A percentile compares a stretch with the other conserved stretches of the same genome.
These are phyloP conservation scores for Hippopotamyrus pictus DNA, from an alignment of 2,797 vertebrate species.

Conservation along the genomic window DNA sequence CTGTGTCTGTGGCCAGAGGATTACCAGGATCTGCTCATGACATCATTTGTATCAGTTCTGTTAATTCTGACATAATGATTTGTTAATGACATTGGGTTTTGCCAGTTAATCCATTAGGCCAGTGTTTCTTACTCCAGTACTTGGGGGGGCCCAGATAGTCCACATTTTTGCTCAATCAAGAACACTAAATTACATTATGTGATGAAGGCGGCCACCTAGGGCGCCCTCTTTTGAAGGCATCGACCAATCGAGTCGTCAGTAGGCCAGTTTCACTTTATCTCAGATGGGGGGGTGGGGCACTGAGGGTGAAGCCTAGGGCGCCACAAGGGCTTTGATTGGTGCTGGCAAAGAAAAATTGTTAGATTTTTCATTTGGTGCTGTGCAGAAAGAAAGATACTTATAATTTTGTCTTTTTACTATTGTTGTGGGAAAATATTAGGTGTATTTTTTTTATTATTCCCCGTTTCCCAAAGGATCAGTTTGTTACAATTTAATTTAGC, in stretches of 20 bases:
- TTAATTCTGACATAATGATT: background rate
- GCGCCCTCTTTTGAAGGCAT: background rate
- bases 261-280: background rate
- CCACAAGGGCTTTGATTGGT: background rate
- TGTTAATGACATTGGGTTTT: background rate
- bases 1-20: background rate
- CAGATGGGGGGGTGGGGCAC: background rate
- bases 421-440: background rate
- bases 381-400: background rate
- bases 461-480: background rate
- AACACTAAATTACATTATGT: background rate
- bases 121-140: background rate
- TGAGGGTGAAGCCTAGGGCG: background rate
- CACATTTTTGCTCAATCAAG: background rate
- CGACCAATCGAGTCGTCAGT: background rate
- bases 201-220: background rate
- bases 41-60: background rate
- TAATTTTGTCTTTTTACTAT: background rate
- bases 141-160: background rate
- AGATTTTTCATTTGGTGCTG: background rate
- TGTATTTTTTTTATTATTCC: background rate
- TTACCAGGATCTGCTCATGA: constrained; percentile 12
- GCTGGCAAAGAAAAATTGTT: background rate
- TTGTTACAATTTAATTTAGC: background rate
- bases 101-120: background rate